Evolutionary conservation across 2,888 invertebrate genomes (phyloP), one percentile per base, ranked within the genome.

Genomic region (Epistrophe eligans): DNA sequence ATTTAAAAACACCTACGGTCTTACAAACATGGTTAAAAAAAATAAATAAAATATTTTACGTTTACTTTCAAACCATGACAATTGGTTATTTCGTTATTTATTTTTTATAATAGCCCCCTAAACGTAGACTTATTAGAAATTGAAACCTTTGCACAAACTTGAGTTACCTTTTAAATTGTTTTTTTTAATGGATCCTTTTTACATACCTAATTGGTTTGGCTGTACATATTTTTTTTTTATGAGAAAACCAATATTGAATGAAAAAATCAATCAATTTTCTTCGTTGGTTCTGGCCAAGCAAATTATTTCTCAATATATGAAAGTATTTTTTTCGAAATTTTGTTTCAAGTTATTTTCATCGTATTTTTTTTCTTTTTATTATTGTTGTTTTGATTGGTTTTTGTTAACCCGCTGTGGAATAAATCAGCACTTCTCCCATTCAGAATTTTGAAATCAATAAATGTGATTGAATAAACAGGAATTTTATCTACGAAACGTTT

Each of bases 401-500:
- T 76, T n/a, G 28, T 1, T 40, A 19, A 48, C 55, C 62, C 55
- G 1, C 11, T 17, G 76, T n/a, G 19, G 58, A 48, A 24, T 7
- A 15, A 32, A 38, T 35, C 9, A 50, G 15, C 13, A 24, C 13
- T 43, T 7, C 32, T 32, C 13, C 10, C 43, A 24, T 24, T 5
- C 1, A 8, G n/a, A 45, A n/a, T 48, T 50, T 13, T n/a, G 11
- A 38, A 76, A 28, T 48, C 67, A 28, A 67, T 80, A 81, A 70
- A 80, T 80, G 45, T 58, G 67, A 74, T 67, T 80, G 43, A 67
- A 74, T 74, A 80, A 52, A 74, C 32, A 45, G 7, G 11, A 28
- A 38, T 32, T 67, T 60, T 43, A 62, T 67, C 35, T 6, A 50
- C 66, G 32, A 77, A 70, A 35, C 48, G 64, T 66, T 58, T 58